Evolutionary conservation across 1,140 invertebrate species (phyloP), one percentile per base, ranked within the genome.

Genomic region (Homalodisca vitripennis): DNA sequence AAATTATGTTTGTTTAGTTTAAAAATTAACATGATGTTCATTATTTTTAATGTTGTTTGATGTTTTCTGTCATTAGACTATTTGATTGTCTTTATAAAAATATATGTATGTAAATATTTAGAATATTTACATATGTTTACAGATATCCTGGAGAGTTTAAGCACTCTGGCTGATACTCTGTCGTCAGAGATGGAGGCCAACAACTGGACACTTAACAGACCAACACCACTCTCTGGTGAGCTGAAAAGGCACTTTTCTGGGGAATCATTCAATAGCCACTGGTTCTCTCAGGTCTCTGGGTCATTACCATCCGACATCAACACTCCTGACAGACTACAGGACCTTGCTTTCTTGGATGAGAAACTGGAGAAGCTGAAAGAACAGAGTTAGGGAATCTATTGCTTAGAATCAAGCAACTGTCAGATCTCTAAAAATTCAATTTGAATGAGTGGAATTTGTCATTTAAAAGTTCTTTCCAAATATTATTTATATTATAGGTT

Each of bases 121-220:
- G n/a, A n/a, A n/a, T n/a, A n/a, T n/a, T n/a, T n/a, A n/a, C n/a
- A n/a, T n/a, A n/a, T n/a, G n/a, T n/a, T 41, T 41, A 41, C 17
- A 51, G 48, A 51, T 10, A 51, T 51, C 22, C 48, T 51, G 48
- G 48, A 51, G 14, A 51, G n/a, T 22, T 51, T 51, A 22, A 51
- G 6, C 22, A 22, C 3, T 14, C 48, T 51, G 3, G 48, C 48
- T 51, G 48, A 51, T 22, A 51, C 48, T 51, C n/a, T 51, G 3
- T 51, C 48, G 3, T 6, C 6, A 14, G 22, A 3, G 17, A 41
- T 10, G 3, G 48, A 51, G 22, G 48, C n/a, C 14, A 51, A 3
- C n/a, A 51, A 3, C 48, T 51, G 48, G 48, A 14, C 17, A 51
- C 48, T 20, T 14, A 14, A 3, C 3, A 14, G 22, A 22, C 48